Base-by-base conservation (phyloP, 2,113 vertebrate genomes). In the Ceratotherium simum region DNA sequence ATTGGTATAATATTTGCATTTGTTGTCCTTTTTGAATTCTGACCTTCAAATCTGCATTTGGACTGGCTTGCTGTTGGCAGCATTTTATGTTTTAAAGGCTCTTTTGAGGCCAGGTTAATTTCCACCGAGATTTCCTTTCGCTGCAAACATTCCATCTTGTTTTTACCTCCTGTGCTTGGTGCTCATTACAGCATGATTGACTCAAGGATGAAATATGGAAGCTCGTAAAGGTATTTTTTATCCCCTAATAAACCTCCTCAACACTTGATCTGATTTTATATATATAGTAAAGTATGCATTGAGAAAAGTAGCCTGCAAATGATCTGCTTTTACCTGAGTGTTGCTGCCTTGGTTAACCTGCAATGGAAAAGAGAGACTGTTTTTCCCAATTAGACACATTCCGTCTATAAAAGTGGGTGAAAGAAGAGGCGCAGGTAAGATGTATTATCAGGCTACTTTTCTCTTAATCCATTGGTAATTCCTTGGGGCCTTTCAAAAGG, bases 121-220 rank as follows among this genome's bases (percentile, higher is more conserved):
- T 98, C 83, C 91, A 97, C 21, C 0, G 69, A 97, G 96, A 95
- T 96, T 97, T 98, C 3, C 72, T 97, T 98, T 96, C 81, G 46
- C 89, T 65, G 95, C 84, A 81, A 97, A 97, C 90, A 95, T 97
- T 96, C 88, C 56, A 90, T 79, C 27, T 97, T 98, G 96, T 96
- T 98, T 54, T 97, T 94, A 96, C 67, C 13, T 94, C 42, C 92
- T 69, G 17, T n/a, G 33, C 51, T 96, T 82, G 25, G 29, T 91
- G 27, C 92, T 98, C 95, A 95, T 90, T 98, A 97, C 14, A 94
- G 58, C 42, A 42, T 91, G 98, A 98, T 96, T 97, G 85, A 98
- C 46, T 95, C 70, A 76, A 58, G n/a, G 65, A 72, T 62, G 91
- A 98, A 98, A 97, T 90, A 97, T 23, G n/a, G 62, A n/a, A 83